Evolutionary conservation across 2,797 vertebrate genomes (phyloP), one percentile per base, ranked within the genome.

Genomic region (Antennarius maculatus): DNA sequence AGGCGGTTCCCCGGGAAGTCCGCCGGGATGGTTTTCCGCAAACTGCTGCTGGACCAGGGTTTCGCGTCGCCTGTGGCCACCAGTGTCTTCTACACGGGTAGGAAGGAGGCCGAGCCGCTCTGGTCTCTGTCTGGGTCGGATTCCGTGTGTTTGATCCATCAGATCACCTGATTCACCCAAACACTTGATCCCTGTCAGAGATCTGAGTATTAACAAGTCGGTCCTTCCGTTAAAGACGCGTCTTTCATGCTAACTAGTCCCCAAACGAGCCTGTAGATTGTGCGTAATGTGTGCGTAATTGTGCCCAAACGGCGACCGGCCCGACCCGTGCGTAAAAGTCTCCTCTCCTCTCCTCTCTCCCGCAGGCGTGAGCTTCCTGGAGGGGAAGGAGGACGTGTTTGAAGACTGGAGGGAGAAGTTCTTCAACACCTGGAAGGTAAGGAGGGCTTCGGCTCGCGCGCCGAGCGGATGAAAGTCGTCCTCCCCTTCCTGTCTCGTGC

Each of bases 401-500:
- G 93, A 94, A 69, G 95, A 97, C 86, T 95, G 96, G 92, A 95
- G 87, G 75, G 93, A 95, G 76, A 98, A 97, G 88, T 97, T 97
- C 79, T 96, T 96, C 91, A 97, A 96, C 89, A 97, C 96, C 0
- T 97, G 97, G 76, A 96, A 95, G 96, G 96, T 97, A 90, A 92
- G 58, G 7, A 12, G 46, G 37, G 60, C 52, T 31, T 51, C 31
- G 76, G 31, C 34, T 2, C 23, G 23, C 9, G 23, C 58, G 42
- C 9, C 18, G 16, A 12, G 68, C 6, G 43, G 12, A 50, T 52
- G 55, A 81, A 79, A 79, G 73, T 86, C 80, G 71, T 80, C 73
- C 77, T 83, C 63, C 54, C 37, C 12, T 12, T 62, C 31, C 62
- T 15, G 61, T 15, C 55, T 37, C 34, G 34, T 8, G 60, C 46